Conservation (phyloP, 1,140 invertebrate species). For the Drosophila sturtevanti region DNA sequence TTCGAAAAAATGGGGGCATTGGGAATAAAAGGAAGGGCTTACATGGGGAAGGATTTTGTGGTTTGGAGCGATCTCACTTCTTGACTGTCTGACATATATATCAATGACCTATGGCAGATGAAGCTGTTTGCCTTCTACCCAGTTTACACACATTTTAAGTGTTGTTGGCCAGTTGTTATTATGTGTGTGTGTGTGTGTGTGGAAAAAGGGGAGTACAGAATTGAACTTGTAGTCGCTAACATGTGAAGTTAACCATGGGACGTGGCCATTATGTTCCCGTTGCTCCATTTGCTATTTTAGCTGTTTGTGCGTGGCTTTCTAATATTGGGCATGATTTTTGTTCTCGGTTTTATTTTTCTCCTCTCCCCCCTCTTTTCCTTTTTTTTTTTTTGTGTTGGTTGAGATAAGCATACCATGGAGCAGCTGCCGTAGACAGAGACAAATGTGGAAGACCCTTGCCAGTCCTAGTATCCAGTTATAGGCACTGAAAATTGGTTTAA, state of each 20-base stretch:
- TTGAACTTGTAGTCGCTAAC: not conserved
- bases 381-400: not conserved
- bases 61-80: not conserved
- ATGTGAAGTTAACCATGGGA: slow-evolving; percentile 15
- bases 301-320: slow-evolving; percentile 38
- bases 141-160: slow-evolving; percentile 79
- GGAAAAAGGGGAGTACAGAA: not conserved
- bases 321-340: slow-evolving; percentile 39
- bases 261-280: slow-evolving; percentile 46
- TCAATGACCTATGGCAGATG: slow-evolving; percentile 68
- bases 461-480: slow-evolving; percentile 36
- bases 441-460: slow-evolving; percentile 53
- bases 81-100: slow-evolving; percentile 19
- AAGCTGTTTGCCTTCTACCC: slow-evolving; percentile 62
- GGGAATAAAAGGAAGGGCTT: not conserved
- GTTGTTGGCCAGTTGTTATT: slow-evolving; percentile 74
- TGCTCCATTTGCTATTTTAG: slow-evolving; percentile 25
- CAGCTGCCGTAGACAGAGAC: slow-evolving; percentile 73
- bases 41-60: slow-evolving; percentile 14
- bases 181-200: slow-evolving; percentile 18
- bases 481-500: slow-evolving; percentile 74
- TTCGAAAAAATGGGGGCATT: not conserved
- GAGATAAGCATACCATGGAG: slow-evolving; percentile 22
- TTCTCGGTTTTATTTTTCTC: not conserved
- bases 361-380: not conserved